Base-by-base conservation (phyloP, 2,888 invertebrate species). In the Lasiommata megera region DNA sequence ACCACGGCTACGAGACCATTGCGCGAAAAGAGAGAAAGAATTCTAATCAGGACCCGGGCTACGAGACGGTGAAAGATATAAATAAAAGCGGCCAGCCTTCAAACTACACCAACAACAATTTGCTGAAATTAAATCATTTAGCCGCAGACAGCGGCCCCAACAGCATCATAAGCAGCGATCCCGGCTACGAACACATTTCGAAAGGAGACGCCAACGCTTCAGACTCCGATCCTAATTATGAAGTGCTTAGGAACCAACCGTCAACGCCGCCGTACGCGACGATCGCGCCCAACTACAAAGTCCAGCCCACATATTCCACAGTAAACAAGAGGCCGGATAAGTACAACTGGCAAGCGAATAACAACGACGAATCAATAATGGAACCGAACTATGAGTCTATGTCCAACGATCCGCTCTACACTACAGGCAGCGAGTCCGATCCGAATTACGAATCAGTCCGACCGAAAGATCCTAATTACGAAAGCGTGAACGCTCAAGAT, bases 381-480 rank as follows among this genome's bases (percentile, higher is more conserved):
- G 95, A 95, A 72, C 95, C 95, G 3, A 95, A 95, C 79, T 96
- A 96, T 73, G 95, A 96, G 75, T 95, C 95, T 1, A 93, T 96
- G 92, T 92, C 93, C 0, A 88, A 92, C 63, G 93, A 93, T 43
- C 89, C 92, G 0, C 83, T 92, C 60, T 94, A 94, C 73, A 93
- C 82, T 9, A 94, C 94, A 0, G 94, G 94, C 64, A 95, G 95
- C 72, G 96, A 96, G 76, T 94, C 94, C 0, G 96, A 94, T 75
- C 92, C 93, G 0, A 94, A 94, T 74, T 94, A 94, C 68, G 94
- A 94, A 70, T 93, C 93, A 0, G 94, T 94, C 0, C 90, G 91
- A 53, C 93, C 93, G 37, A 92, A 92, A 62, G 95, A 94, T 72
- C 92, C 93, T 0, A 94, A 94, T 77, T 94, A 94, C 69, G 94